Conservation (phyloP, 2,113 vertebrate genomes). For the Aplodontia rufa region DNA sequence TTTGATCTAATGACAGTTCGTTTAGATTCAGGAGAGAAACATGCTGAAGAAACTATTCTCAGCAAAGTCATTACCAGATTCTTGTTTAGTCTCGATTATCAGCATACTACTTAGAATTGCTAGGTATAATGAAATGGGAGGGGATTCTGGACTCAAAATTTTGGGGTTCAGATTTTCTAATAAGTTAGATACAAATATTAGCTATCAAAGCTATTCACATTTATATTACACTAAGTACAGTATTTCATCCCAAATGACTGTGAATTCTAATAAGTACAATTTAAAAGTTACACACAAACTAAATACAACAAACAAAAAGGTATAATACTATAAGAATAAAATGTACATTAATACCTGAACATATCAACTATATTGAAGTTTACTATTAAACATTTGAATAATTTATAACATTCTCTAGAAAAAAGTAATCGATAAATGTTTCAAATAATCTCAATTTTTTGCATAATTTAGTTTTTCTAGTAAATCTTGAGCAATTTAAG, state of each 20-base stretch:
- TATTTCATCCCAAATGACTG: background rate
- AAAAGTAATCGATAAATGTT: background rate
- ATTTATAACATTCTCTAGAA: background rate
- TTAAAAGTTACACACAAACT: background rate
- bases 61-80: background rate
- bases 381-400: background rate
- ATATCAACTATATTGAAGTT: background rate
- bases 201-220: background rate
- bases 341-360: background rate
- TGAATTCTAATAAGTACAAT: background rate
- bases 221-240: background rate
- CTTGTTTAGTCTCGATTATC: background rate
- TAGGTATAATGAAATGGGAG: background rate
- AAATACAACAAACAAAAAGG: background rate
- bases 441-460: background rate
- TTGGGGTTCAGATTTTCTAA: background rate
- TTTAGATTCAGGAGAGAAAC: background rate
- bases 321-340: background rate
- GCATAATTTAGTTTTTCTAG: background rate
- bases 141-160: background rate
- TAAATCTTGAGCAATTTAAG: background rate
- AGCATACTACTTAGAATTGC: background rate
- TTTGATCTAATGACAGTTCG: background rate
- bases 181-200: background rate
- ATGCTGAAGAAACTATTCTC: no score